Evolutionary conservation across 2,797 vertebrate species (phyloP), one percentile per base, ranked within the genome.

Genomic region (Lycodopsis pacificus): DNA sequence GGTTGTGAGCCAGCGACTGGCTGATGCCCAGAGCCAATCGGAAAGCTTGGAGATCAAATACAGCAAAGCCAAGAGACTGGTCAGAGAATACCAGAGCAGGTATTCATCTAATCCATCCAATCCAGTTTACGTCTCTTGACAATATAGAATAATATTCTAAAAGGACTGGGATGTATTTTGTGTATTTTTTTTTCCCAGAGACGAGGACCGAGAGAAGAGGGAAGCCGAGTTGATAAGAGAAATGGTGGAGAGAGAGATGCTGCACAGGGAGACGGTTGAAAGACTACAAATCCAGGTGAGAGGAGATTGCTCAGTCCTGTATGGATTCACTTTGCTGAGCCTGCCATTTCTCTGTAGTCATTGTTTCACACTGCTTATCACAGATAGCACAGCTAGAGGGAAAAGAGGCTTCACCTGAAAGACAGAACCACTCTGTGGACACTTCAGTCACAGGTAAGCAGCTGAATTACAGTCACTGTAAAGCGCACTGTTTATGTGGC

Each of bases 21-120:
- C 96, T 49, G 97, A 98, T 88, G 95, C 97, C 65, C 97, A 97
- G 93, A 95, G 94, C 85, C 97, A 97, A 79, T 96, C 96, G 10
- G 97, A 97, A 84, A 94, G 90, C 67, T 90, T 98, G 88, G 97
- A 98, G 90, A 95, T 96, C 78, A 97, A 97, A 90, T 98, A 97
- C 90, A 94, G 36, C 86, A 97, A 97, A 76, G 96, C 96, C 71
- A 97, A 97, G 89, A 95, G 94, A 73, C 90, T 97, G 82, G 92
- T 98, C 83, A 96, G 97, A 91, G 96, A 97, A 79, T 96, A 95
- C 91, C 96, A 97, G 80, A 95, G 92, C 88, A 97, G 97, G 97
- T 98, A 91, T 91, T 91, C 85, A 6, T 71, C 5, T 61, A 69
- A 65, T 67, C 57, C 20, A 40, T 40, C 49, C 27, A 54, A 36